These are phyloP conservation scores for Brachynemurus nebulosus DNA, from an alignment of 2,888 invertebrate genomes.

Conservation along the genomic window DNA sequence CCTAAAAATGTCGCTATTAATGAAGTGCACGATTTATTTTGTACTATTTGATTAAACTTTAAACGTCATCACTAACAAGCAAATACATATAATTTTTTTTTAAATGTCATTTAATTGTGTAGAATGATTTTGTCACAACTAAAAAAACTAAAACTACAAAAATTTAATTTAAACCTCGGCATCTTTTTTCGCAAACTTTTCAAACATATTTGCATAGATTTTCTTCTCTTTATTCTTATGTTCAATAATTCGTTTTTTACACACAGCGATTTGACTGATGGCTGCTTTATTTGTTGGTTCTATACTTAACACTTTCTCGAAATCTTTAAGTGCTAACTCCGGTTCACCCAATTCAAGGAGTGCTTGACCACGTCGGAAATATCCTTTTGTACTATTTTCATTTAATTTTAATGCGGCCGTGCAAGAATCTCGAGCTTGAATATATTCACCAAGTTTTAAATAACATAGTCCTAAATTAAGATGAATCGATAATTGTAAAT, in stretches of 20 bases:
- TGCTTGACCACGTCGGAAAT: constrained; percentile 80
- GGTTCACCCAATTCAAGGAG: constrained; percentile 60
- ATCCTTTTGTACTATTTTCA: constrained; percentile 69
- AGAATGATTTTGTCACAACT: not conserved
- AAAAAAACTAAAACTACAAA: not conserved
- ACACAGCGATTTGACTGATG: constrained; percentile 54
- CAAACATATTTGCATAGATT: constrained; percentile 90
- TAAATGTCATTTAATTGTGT: not conserved
- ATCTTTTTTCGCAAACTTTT: constrained; percentile 74
- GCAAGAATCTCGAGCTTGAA: constrained; percentile 60
- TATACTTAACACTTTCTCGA: constrained; percentile 55
- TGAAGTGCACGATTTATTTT: too few species aligned
- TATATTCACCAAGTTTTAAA: constrained; percentile 55
- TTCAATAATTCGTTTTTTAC: constrained; percentile 58
- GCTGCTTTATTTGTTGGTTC: constrained; percentile 89
- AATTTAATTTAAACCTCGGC: constrained; percentile 40
- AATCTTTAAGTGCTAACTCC: constrained; percentile 62
- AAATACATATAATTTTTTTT: not conserved
- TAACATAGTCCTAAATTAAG: constrained; percentile 74
- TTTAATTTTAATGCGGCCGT: constrained; percentile 63
- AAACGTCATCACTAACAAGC: not conserved
- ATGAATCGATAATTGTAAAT: constrained; percentile 52
- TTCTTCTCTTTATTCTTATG: constrained; percentile 70
- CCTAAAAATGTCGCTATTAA: too few species aligned
- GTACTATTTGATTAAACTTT: not conserved